Evolutionary conservation across 2,888 invertebrate genomes (phyloP).

Genomic region (Andrena marginata): DNA sequence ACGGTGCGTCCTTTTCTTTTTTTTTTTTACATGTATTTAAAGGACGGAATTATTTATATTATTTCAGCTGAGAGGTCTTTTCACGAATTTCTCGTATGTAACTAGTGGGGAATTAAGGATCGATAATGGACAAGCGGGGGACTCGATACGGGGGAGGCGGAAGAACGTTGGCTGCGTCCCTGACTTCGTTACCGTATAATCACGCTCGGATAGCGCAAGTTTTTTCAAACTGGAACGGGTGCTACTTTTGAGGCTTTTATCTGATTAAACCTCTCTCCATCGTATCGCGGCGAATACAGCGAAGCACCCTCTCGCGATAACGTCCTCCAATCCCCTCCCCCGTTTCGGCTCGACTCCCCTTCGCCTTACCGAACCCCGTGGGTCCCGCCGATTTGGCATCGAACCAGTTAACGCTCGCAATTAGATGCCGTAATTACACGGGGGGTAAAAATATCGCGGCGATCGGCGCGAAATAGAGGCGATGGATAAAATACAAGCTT

Average conservation of each 20-base stretch:
- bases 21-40: neutral
- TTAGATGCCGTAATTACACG: constrained; percentile 66
- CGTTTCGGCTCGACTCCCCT: constrained; percentile 16
- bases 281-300: constrained; percentile 65
- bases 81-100: too few relatives aligned
- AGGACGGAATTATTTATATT: neutral
- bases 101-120: neutral
- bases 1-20: neutral
- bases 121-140: constrained; percentile 1
- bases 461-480: constrained; percentile 39
- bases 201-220: constrained; percentile 66
- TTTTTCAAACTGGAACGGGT: constrained; percentile 70
- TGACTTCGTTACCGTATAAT: constrained; percentile 72
- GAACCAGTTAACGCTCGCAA: constrained; percentile 74
- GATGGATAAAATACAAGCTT: constrained; percentile 1
- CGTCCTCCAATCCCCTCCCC: constrained; percentile 53
- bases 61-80: neutral
- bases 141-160: constrained; percentile 36
- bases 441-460: constrained; percentile 61
- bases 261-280: constrained; percentile 62
- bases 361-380: constrained; percentile 25
- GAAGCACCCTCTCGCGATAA: constrained; percentile 70
- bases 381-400: constrained; percentile 61
- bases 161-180: constrained; percentile 62
- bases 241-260: constrained; percentile 77